These are phyloP conservation scores for Xestobium rufovillosum DNA, from an alignment of 2,888 invertebrate genomes.

Conservation along the genomic window DNA sequence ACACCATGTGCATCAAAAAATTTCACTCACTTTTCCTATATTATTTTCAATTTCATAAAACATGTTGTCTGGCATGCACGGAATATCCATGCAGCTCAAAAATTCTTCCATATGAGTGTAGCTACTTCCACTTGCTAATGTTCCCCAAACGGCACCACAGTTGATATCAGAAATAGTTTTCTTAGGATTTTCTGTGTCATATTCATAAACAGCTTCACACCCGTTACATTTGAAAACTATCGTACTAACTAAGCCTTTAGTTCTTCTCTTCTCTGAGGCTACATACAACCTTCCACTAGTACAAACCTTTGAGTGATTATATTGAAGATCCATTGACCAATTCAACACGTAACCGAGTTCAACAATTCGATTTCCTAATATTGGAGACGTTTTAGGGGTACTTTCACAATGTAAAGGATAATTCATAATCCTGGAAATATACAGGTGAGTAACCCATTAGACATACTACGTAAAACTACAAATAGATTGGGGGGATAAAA, in stretches of 20 bases:
- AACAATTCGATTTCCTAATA: conserved; percentile 12
- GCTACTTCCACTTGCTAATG: conserved; percentile 10
- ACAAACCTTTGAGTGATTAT: conserved; percentile 10
- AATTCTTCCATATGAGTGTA: conserved; percentile 7
- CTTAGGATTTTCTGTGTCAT: conserved; percentile 12
- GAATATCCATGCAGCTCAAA: conserved; percentile 11
- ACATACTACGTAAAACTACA: too few species aligned
- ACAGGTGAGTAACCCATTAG: too few species aligned
- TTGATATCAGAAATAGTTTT: conserved; percentile 8
- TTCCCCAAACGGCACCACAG: conserved; percentile 13
- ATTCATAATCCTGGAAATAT: too few species aligned
- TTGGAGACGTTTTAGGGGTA: too few species aligned
- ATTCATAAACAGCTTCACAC: too few species aligned
- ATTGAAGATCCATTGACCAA: conserved; percentile 8
- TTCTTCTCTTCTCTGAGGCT: conserved; percentile 13
- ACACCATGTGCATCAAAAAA: conserved; percentile 8
- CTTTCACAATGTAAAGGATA: too few species aligned
- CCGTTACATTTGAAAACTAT: conserved; percentile 17
- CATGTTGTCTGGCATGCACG: conserved; percentile 5
- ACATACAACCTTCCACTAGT: conserved; percentile 13
- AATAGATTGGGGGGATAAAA: too few species aligned
- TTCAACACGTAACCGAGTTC: conserved; percentile 11
- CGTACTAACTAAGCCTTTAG: conserved; percentile 14
- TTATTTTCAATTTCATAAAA: conserved; percentile 9
- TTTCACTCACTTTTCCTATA: conserved; percentile 7